These are phyloP conservation scores for Acestrorhynchus altus DNA, from an alignment of 2,797 vertebrate species.

Conservation along the genomic window DNA sequence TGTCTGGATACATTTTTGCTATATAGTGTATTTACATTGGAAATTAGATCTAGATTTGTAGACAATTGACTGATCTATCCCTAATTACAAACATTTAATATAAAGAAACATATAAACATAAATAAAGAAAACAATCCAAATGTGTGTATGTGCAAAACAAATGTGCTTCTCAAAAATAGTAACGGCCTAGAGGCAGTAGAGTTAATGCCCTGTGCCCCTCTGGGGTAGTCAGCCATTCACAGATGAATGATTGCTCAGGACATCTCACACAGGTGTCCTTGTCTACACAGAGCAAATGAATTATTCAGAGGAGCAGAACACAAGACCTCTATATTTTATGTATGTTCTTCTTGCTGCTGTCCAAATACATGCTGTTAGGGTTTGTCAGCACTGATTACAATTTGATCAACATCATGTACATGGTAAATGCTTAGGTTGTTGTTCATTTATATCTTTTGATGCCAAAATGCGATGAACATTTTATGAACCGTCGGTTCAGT, in stretches of 20 bases:
- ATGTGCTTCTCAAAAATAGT: neutral
- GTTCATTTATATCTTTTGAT: too few species aligned
- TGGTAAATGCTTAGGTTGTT: too few species aligned
- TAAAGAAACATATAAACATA: too few species aligned
- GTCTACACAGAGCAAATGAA: neutral
- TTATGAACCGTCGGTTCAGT: too few species aligned
- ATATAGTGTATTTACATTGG: too few species aligned
- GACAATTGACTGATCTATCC: too few species aligned
- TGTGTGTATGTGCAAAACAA: too few species aligned
- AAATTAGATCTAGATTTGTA: too few species aligned
- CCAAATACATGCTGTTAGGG: neutral
- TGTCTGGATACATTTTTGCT: too few species aligned
- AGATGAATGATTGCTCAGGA: constrained; percentile 1
- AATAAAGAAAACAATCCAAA: too few species aligned
- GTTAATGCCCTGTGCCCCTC: neutral
- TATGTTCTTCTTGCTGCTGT: neutral
- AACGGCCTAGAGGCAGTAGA: neutral
- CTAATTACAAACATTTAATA: too few species aligned
- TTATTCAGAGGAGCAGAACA: neutral
- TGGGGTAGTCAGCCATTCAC: neutral
- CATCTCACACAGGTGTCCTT: neutral
- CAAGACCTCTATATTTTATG: neutral
- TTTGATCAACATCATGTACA: neutral
- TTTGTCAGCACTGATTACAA: neutral
- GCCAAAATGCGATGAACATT: too few species aligned